These are phyloP conservation scores for Amphilophus citrinellus DNA, from an alignment of 2,113 vertebrate genomes.

Conservation along the genomic window DNA sequence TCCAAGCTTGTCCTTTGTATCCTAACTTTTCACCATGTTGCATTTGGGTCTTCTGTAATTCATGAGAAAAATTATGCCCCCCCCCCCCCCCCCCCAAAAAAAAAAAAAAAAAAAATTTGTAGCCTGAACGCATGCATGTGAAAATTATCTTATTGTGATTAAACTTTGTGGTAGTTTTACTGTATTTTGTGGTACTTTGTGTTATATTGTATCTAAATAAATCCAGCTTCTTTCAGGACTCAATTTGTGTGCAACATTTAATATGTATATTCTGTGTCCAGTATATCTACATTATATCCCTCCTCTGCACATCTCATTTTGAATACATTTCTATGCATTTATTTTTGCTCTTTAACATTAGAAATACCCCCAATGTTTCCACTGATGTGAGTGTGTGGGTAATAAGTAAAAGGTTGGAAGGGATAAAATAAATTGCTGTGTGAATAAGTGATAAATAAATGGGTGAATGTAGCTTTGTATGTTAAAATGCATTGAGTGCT, in stretches of 20 bases:
- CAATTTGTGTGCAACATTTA: no score
- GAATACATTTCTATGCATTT: neutral
- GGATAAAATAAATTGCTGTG: neutral
- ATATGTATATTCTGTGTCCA: neutral
- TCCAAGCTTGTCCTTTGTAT: neutral
- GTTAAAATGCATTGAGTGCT: neutral
- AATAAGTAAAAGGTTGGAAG: neutral
- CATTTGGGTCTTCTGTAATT: neutral
- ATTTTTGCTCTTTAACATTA: neutral
- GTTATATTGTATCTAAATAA: no score
- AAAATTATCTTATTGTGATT: no score
- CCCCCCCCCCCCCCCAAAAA: no score
- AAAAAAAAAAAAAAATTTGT: no score
- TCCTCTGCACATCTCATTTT: neutral
- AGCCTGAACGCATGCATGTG: no score
- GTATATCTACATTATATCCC: neutral
- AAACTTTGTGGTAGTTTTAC: no score
- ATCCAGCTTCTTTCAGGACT: no score
- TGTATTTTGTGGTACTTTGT: no score
- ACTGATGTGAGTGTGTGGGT: no score
- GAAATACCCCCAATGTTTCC: no score
- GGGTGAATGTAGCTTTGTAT: neutral
- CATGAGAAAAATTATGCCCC: no score
- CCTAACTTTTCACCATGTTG: fast-evolving
- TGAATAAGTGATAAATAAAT: neutral